A percentile compares a stretch with the other conserved stretches of the same genome.
Evolutionary conservation across 2,888 invertebrate genomes (phyloP).

Genomic region (Cephus nigrinus): DNA sequence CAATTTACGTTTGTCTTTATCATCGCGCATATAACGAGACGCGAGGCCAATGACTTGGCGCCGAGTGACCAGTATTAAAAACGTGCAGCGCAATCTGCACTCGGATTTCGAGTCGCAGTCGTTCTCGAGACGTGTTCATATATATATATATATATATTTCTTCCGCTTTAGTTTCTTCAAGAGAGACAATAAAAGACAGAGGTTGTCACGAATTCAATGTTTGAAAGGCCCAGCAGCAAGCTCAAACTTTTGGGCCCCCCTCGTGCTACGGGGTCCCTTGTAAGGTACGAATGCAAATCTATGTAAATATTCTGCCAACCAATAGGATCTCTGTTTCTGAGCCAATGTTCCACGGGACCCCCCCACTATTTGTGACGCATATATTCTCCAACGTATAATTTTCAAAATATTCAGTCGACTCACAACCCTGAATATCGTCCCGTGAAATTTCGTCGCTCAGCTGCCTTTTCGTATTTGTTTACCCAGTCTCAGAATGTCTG

Average conservation of each 20-base stretch:
- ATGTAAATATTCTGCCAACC: not conserved
- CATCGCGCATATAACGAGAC: slow-evolving; percentile 27
- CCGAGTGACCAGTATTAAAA: not conserved
- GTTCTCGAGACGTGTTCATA: no score
- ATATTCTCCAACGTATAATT: not conserved
- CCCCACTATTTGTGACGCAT: not conserved
- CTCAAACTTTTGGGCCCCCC: not conserved
- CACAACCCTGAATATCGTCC: not conserved
- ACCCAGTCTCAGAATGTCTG: not conserved
- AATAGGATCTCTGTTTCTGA: not conserved
- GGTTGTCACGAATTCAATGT: not conserved
- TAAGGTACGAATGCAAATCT: not conserved
- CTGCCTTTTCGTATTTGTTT: not conserved
- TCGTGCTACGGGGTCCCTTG: not conserved
- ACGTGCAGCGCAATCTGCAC: not conserved
- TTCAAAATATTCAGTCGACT: not conserved
- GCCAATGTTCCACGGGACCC: not conserved
- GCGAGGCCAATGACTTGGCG: slow-evolving; percentile 49
- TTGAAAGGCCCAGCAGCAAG: not conserved
- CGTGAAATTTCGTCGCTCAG: not conserved
- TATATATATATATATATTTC: not conserved
- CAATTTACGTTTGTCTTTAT: slow-evolving; percentile 55
- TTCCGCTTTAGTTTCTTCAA: not conserved
- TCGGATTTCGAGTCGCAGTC: not conserved
- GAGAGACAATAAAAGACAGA: not conserved